Conservation (phyloP, 1,140 invertebrate genomes). For the Sarcophaga bullata region DNA sequence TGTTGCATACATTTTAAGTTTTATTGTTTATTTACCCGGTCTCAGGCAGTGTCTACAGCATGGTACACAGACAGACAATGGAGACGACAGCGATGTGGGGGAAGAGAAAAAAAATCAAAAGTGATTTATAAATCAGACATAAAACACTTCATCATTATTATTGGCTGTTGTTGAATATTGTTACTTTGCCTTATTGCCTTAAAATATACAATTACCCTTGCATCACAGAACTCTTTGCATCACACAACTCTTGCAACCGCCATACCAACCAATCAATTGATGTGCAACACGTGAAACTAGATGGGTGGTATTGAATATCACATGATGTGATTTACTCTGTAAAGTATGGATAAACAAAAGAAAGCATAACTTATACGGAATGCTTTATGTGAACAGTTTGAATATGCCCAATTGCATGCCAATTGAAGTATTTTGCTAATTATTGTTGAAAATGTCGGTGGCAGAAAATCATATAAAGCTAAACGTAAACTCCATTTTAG, state of each 20-base stretch:
- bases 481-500: no score
- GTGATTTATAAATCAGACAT: slow-evolving; percentile 38
- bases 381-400: no score
- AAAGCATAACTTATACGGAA: not conserved
- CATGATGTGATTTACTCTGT: not conserved
- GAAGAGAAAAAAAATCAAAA: slow-evolving; percentile 29
- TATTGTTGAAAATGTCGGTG: no score
- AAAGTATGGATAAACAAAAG: not conserved
- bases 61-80: no score
- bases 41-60: no score
- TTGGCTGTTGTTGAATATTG: not conserved
- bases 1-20: no score
- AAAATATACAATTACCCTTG: not conserved
- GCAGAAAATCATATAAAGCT: no score
- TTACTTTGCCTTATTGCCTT: not conserved
- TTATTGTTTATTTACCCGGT: no score
- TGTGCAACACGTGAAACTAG: not conserved
- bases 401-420: no score
- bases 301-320: slow-evolving; percentile 35
- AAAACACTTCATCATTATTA: slow-evolving; percentile 36
- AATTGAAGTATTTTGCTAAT: no score
- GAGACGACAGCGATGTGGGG: not conserved
- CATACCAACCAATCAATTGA: not conserved
- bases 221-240: no score
- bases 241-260: not conserved